A percentile compares a stretch with the other conserved stretches of the same genome.
These are phyloP conservation scores for Physocephala rufipes DNA, from an alignment of 2,888 invertebrate species.

Conservation along the genomic window DNA sequence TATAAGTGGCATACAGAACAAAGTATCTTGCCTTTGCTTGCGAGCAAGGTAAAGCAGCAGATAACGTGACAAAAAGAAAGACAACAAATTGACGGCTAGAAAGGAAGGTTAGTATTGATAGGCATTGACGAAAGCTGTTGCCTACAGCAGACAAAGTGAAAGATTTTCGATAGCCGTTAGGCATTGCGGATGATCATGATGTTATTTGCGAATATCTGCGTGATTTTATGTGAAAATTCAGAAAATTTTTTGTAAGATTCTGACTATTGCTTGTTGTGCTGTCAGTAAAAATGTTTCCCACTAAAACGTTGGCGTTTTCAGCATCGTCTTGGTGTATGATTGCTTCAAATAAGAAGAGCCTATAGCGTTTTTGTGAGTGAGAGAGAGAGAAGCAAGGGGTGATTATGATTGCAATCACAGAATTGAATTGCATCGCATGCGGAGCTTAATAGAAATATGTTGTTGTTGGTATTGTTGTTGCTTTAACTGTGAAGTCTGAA, in stretches of 20 bases:
- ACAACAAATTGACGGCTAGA: neutral
- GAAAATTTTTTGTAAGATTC: neutral
- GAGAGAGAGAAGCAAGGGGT: too few relatives aligned
- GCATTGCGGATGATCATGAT: too few relatives aligned
- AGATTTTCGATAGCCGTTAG: too few relatives aligned
- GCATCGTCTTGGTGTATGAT: neutral
- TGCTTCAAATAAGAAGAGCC: too few relatives aligned
- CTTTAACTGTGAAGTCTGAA: neutral
- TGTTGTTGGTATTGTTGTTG: neutral
- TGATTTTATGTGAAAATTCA: neutral
- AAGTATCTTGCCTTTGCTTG: too few relatives aligned
- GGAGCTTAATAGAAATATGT: neutral
- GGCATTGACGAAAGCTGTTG: too few relatives aligned
- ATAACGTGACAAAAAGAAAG: neutral
- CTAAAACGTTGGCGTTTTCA: neutral
- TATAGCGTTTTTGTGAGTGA: too few relatives aligned
- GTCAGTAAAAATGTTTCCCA: neutral
- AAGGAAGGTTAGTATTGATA: neutral
- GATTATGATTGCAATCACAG: neutral
- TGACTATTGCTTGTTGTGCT: neutral
- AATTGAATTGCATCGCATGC: neutral
- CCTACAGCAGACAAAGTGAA: too few relatives aligned
- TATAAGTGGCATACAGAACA: neutral
- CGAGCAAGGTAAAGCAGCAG: too few relatives aligned
- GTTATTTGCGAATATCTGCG: neutral